phyloP scores from a whole-genome alignment of 2,113 vertebrate species.

The Planiliza haematocheilus region DNA sequence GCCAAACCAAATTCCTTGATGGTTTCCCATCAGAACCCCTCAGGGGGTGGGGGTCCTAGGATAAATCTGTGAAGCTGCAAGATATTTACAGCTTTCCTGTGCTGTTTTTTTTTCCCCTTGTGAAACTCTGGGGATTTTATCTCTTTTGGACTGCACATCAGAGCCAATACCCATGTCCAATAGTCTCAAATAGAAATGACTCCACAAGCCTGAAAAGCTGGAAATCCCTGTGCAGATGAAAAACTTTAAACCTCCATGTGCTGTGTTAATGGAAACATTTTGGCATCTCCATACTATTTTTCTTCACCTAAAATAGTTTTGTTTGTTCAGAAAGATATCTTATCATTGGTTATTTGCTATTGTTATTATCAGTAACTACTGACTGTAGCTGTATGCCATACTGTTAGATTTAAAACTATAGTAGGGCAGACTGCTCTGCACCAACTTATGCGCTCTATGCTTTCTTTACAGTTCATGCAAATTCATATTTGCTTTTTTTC shows the following conservation, averaged over 20 bases:
- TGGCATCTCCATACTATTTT: too few species aligned
- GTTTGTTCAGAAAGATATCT: too few species aligned
- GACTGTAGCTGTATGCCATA: too few species aligned
- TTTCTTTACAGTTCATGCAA: neutral
- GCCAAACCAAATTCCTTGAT: neutral
- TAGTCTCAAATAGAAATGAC: neutral
- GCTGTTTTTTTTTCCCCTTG: neutral
- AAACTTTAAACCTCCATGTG: neutral
- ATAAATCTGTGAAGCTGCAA: slow-evolving; percentile 1
- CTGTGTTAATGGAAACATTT: too few species aligned
- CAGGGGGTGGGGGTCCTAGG: neutral
- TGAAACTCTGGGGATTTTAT: neutral
- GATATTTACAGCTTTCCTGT: neutral
- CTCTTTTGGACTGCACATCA: neutral
- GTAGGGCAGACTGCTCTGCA: too few species aligned
- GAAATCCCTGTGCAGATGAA: neutral
- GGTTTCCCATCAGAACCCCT: neutral
- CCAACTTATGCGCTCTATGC: neutral
- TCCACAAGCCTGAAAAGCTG: neutral
- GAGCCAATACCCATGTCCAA: neutral
- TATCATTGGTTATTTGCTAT: too few species aligned
- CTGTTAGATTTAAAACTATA: too few species aligned
- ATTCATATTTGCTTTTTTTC: neutral
- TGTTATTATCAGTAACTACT: too few species aligned
- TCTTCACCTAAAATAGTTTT: too few species aligned